Evolutionary conservation across 2,888 invertebrate genomes (phyloP).

Genomic region (Pediacus dermestoides): DNA sequence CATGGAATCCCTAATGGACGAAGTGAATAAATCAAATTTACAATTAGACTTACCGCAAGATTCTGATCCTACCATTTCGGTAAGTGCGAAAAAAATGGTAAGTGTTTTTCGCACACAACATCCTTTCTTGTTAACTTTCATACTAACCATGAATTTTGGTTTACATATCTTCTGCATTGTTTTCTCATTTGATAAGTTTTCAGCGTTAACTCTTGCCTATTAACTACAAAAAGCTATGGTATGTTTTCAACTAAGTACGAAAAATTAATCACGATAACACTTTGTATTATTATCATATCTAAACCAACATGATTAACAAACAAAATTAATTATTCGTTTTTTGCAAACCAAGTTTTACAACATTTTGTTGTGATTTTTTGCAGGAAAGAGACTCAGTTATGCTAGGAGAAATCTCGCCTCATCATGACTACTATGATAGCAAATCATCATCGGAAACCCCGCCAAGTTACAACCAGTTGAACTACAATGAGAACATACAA

Average conservation of each 20-base stretch:
- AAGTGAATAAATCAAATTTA: constrained; percentile 58
- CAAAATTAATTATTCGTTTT: too few species aligned
- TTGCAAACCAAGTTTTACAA: neutral
- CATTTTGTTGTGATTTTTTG: constrained; percentile 29
- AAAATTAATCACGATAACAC: too few species aligned
- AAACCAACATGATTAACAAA: too few species aligned
- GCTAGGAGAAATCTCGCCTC: constrained; percentile 81
- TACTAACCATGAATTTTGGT: too few species aligned
- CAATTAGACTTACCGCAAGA: constrained; percentile 61
- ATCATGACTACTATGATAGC: constrained; percentile 75
- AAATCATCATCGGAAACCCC: constrained; percentile 77
- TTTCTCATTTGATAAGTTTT: too few species aligned
- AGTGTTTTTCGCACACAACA: too few species aligned
- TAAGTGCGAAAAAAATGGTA: constrained; percentile 50
- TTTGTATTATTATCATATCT: too few species aligned
- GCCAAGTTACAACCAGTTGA: constrained; percentile 80
- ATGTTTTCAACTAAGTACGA: too few species aligned
- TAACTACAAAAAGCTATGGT: too few species aligned
- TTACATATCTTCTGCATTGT: too few species aligned
- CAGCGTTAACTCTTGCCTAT: too few species aligned
- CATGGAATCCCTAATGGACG: constrained; percentile 72
- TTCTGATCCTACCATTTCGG: constrained; percentile 59
- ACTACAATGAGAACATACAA: constrained; percentile 72
- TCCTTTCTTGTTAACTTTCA: too few species aligned
- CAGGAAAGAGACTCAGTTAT: constrained; percentile 77